Evolutionary conservation across 2,113 vertebrate species (phyloP).

Genomic region (Crotalus helleri): DNA sequence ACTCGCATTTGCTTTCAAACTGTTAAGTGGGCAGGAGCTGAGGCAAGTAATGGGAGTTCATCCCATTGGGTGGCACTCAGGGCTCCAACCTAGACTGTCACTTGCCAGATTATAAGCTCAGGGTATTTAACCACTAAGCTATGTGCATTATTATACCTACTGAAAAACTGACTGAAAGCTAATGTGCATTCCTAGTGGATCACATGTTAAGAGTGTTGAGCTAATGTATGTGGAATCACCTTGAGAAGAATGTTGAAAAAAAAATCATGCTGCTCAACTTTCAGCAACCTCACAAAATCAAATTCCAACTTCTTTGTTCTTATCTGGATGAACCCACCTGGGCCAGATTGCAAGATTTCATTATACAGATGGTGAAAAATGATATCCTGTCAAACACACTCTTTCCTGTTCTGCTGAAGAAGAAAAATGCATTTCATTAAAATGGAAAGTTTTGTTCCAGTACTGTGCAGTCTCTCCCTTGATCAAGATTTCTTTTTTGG

Average conservation of each 20-base stretch:
- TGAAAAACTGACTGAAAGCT: background rate
- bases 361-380: slow-evolving; percentile 2
- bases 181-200: background rate
- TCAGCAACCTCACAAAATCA: background rate
- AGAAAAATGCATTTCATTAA: slow-evolving; percentile 18
- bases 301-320: background rate
- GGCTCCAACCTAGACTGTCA: background rate
- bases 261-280: background rate
- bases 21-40: background rate
- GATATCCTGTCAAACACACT: background rate
- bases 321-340: background rate
- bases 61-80: background rate
- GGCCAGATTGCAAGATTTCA: slow-evolving; percentile 5
- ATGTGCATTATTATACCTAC: background rate
- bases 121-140: background rate
- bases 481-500: slow-evolving; percentile 26
- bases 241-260: background rate
- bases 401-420: slow-evolving; percentile 6
- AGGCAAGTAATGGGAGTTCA: background rate
- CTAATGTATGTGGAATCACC: background rate
- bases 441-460: slow-evolving; percentile 35
- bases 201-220: background rate
- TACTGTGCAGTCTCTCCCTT: slow-evolving; percentile 13
- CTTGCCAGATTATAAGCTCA: background rate
- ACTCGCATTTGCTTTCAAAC: background rate